Evolutionary conservation across 1,140 invertebrate species (phyloP).

Genomic region (Eciton burchellii): DNA sequence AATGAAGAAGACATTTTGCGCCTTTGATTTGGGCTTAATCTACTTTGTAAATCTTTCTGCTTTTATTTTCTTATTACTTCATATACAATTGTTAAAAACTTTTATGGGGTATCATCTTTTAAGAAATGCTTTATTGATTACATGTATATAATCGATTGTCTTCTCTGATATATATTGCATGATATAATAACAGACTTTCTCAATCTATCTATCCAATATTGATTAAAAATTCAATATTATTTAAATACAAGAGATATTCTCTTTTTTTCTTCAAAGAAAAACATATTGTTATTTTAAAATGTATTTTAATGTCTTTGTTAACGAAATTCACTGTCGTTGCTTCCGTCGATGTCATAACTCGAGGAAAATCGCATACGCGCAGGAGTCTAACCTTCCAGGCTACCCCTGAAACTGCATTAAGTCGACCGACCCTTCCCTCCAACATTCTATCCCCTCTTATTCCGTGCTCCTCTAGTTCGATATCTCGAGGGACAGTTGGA

Average conservation of each 20-base stretch:
- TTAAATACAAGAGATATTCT: neutral
- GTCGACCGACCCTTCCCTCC: conserved; percentile 28
- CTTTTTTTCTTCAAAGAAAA: neutral
- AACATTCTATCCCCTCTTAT: conserved; percentile 7
- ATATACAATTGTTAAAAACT: neutral
- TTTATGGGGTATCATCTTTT: neutral
- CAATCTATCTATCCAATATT: too few relatives aligned
- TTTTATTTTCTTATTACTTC: neutral
- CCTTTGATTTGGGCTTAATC: neutral
- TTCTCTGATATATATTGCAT: too few relatives aligned
- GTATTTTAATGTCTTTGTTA: neutral
- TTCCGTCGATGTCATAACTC: conserved; percentile 27
- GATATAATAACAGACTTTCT: too few relatives aligned
- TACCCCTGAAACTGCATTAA: conserved; percentile 45
- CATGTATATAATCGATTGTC: neutral
- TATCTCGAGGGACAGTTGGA: conserved; percentile 38
- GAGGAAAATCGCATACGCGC: neutral
- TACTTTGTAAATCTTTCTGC: neutral
- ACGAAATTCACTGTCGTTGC: conserved; percentile 9
- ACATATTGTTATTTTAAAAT: neutral
- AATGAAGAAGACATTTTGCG: neutral
- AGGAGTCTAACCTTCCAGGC: conserved; percentile 34
- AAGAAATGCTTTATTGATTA: neutral
- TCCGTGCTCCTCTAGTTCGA: neutral
- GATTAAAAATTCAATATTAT: neutral